Conservation (phyloP, 2,113 vertebrate species). For the Propithecus coquereli region DNA sequence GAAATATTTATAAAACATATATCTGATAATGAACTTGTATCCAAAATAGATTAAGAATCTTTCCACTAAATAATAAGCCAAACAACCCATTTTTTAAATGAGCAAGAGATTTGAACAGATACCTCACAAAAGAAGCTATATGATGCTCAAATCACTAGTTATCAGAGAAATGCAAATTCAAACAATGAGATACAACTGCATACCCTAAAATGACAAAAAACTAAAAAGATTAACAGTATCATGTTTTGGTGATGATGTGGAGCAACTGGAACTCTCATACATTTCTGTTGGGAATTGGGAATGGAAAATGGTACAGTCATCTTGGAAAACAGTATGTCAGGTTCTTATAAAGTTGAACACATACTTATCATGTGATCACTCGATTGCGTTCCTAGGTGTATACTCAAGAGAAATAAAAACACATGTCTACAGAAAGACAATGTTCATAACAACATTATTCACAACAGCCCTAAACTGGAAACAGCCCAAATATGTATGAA, state of each 20-base stretch:
- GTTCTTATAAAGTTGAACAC: background rate
- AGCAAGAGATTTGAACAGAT: background rate
- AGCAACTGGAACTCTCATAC: background rate
- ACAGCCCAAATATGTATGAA: background rate
- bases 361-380: background rate
- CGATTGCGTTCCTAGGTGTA: background rate
- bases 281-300: background rate
- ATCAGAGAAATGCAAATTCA: background rate
- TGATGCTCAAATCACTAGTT: background rate
- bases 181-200: background rate
- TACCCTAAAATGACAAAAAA: background rate
- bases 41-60: background rate
- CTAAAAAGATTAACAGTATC: background rate
- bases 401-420: background rate
- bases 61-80: background rate
- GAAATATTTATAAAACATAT: background rate
- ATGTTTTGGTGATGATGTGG: background rate
- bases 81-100: background rate
- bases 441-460: background rate
- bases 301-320: background rate
- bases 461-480: background rate
- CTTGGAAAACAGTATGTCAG: background rate
- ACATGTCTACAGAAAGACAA: background rate
- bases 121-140: background rate
- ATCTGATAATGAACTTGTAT: background rate